Evolutionary conservation across 2,113 vertebrate genomes (phyloP), one percentile per base, ranked within the genome.

Genomic region (Hemiprocne comata): DNA sequence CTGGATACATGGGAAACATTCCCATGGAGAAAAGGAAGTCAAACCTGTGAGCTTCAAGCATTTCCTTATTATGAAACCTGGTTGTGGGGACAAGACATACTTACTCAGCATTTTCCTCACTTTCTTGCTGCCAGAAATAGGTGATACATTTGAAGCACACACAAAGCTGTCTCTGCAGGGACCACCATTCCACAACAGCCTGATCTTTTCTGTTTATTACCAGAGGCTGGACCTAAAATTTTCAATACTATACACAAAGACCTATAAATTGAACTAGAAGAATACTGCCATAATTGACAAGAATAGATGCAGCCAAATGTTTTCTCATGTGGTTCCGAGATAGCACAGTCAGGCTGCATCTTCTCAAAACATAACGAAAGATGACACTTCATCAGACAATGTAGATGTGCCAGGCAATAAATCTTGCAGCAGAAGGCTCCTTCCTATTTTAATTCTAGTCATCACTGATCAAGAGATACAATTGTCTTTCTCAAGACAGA

Each of bases 341-440:
- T 74, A 94, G 3, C 38, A 34, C 23, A 77, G 73, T 62, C 66
- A 89, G 65, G 42, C 29, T 67, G 44, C 34, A 31, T 64, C 80
- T 90, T 84, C 86, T 80, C 91, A 89, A 87, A 93, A 74, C 72
- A 64, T 66, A 86, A 83, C 5, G 1, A 60, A 92, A 94, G 38
- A 65, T 78, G 86, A 93, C 94, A 88, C 42, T 84, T 89, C 60
- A 81, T 51, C 55, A 95, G 72, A 77, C 61, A 74, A 50, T 3
- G 0, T 2, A 64, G n/a, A 86, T 53, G 53, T 69, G 90, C 72
- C 72, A 94, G 83, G 79, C 69, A 95, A 86, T 93, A 93, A 84
- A 92, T 85, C 79, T 64, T 42, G 34, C 71, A 95, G 65, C 55
- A 93, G 69, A 96, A 96, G 48, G 29, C 53, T 90, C 61, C 61